Percentiles rank a stretch among this genome's conserved stretches.
Conservation (phyloP, 2,888 invertebrate species). For the Trilocha varians region DNA sequence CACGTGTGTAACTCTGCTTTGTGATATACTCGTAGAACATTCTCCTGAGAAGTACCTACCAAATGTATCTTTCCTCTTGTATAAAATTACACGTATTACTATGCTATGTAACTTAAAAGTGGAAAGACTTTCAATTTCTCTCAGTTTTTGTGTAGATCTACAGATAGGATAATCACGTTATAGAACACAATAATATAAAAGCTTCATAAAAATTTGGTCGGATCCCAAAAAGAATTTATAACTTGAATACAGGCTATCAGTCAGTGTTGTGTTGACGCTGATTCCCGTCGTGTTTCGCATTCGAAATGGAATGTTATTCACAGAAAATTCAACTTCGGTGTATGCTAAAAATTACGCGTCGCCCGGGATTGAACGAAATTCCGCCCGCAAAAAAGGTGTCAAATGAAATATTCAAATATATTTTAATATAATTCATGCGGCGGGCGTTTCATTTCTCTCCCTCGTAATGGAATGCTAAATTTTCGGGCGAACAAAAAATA, state of each 20-base stretch:
- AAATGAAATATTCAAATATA: constrained; percentile 75
- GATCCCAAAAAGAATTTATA: constrained; percentile 57
- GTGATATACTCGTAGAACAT: too few species aligned
- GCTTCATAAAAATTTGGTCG: constrained; percentile 36
- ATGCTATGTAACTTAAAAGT: too few species aligned
- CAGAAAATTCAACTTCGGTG: constrained; percentile 61
- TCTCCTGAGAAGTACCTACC: too few species aligned
- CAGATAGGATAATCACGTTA: neutral
- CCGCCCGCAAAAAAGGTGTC: constrained; percentile 71
- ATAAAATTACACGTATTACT: too few species aligned
- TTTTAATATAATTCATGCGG: constrained; percentile 75
- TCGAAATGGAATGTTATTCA: constrained; percentile 71
- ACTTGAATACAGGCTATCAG: constrained; percentile 53
- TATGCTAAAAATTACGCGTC: constrained; percentile 69
- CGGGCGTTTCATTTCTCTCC: constrained; percentile 74
- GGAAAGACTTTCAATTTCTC: too few species aligned
- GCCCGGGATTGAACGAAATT: constrained; percentile 68
- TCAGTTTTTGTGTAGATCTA: neutral
- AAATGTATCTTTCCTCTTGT: too few species aligned
- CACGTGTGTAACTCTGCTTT: too few species aligned
- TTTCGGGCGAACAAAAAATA: constrained; percentile 73
- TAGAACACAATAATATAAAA: neutral
- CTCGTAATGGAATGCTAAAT: constrained; percentile 74
- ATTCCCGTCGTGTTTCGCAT: constrained; percentile 65
- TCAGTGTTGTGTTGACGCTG: constrained; percentile 67